A percentile compares a stretch with the other conserved stretches of the same genome.
phyloP scores from a whole-genome alignment of 1,140 invertebrate species.

The Micrasema longulum region DNA sequence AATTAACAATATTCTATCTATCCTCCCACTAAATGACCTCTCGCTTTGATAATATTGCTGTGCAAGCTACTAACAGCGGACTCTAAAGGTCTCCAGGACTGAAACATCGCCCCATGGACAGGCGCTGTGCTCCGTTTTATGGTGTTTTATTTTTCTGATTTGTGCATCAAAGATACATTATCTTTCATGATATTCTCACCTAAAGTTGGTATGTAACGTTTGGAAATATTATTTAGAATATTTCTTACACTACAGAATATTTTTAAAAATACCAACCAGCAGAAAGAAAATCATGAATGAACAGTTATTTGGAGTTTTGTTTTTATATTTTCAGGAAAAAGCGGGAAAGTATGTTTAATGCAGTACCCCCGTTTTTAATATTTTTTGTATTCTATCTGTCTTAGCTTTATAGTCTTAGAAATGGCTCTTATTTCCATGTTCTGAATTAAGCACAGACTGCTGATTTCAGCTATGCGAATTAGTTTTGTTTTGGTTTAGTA shows the following conservation, averaged over 20 bases:
- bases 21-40: too few species aligned
- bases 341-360: constrained; percentile 51
- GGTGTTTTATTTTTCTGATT: constrained; percentile 36
- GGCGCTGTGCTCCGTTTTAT: constrained; percentile 48
- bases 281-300: too few species aligned
- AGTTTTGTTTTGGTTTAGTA: constrained; percentile 3
- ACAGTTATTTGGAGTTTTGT: constrained; percentile 24
- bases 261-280: not conserved
- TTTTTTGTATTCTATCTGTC: constrained; percentile 41
- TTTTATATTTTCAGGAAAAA: constrained; percentile 45
- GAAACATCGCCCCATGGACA: constrained; percentile 50
- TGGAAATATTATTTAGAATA: too few species aligned
- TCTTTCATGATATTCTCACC: not conserved
- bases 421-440: constrained; percentile 12
- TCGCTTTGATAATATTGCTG: too few species aligned
- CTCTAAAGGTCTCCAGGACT: constrained; percentile 44
- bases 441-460: constrained; percentile 43
- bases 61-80: constrained; percentile 50
- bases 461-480: constrained; percentile 30
- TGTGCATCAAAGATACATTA: not conserved
- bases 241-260: too few species aligned
- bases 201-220: too few species aligned
- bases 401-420: constrained; percentile 44
- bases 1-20: too few species aligned
- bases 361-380: constrained; percentile 49